phyloP scores from a whole-genome alignment of 2,888 invertebrate species.

The Xestia sexstrigata region DNA sequence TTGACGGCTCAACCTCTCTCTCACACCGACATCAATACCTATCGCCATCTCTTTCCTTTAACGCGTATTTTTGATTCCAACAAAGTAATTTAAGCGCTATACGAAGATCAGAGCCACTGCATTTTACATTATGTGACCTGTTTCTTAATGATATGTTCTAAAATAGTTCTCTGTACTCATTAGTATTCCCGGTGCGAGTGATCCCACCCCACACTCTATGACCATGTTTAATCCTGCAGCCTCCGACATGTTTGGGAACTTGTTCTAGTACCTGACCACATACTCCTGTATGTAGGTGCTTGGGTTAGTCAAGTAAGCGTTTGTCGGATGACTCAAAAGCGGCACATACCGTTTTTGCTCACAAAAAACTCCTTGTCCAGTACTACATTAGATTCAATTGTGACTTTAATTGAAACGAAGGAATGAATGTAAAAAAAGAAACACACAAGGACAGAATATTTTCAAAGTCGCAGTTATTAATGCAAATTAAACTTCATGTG shows the following conservation, averaged over 20 bases:
- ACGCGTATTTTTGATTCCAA: slow-evolving; percentile 84
- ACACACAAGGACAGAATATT: slow-evolving; percentile 14
- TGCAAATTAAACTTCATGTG: slow-evolving; percentile 48
- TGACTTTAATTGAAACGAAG: slow-evolving; percentile 12
- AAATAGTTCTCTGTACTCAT: slow-evolving; percentile 84
- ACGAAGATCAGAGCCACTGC: slow-evolving; percentile 79
- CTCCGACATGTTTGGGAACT: slow-evolving; percentile 79
- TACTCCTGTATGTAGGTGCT: slow-evolving; percentile 68
- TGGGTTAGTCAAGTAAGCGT: slow-evolving; percentile 73
- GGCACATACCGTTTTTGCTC: slow-evolving; percentile 7
- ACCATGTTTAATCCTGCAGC: slow-evolving; percentile 79
- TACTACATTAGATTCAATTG: slow-evolving; percentile 30
- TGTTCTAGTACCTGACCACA: slow-evolving; percentile 74
- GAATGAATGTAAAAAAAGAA: slow-evolving; percentile 27
- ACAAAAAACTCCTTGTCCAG: background rate
- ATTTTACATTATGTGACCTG: slow-evolving; percentile 87
- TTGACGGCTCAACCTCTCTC: slow-evolving; percentile 77
- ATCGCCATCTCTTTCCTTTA: slow-evolving; percentile 75
- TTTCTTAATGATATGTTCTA: slow-evolving; percentile 86
- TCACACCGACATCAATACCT: slow-evolving; percentile 72
- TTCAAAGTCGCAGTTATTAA: slow-evolving; percentile 50
- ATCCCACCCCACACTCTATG: slow-evolving; percentile 78
- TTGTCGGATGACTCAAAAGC: slow-evolving; percentile 64
- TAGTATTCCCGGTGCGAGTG: slow-evolving; percentile 82
- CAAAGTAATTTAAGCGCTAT: slow-evolving; percentile 78